Evolutionary conservation across 37 sponge, comb jelly and placozoan species (phyloP), one percentile per base, ranked within the genome.

Genomic region (Chondrosia reniformis): DNA sequence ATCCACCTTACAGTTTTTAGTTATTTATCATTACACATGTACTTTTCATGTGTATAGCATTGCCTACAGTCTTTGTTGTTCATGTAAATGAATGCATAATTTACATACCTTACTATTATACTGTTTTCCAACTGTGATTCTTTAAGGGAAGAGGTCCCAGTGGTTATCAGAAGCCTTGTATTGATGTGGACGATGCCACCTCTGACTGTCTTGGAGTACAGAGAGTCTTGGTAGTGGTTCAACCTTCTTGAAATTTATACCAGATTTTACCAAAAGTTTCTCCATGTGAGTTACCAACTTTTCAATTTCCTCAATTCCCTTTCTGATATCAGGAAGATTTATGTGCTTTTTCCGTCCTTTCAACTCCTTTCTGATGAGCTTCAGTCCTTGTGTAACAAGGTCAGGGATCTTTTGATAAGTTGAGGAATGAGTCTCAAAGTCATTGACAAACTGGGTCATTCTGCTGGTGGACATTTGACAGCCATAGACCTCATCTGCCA

Each of bases 91-190:
- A n/a, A n/a, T n/a, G n/a, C n/a, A n/a, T n/a, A n/a, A n/a, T n/a
- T n/a, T n/a, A n/a, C n/a, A n/a, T n/a, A n/a, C n/a, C n/a, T n/a
- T n/a, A n/a, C n/a, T n/a, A n/a, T n/a, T n/a, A n/a, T n/a, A n/a
- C n/a, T n/a, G n/a, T n/a, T n/a, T n/a, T n/a, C n/a, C n/a, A n/a
- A n/a, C n/a, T n/a, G n/a, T n/a, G n/a, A n/a, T n/a, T n/a, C n/a
- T n/a, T n/a, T n/a, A n/a, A n/a, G n/a, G n/a, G n/a, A 42, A 25
- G 21, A 87, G 42, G 75, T 89, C 81, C 89, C 89, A 89, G 0
- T 64, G 76, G 0, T 55, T 54, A 41, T 89, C 85, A 21, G 64
- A 41, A 6, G 63, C 64, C 44, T 67, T 56, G 67, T 84, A 84
- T 49, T 89, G 89, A 63, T 76, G 62, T 25, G 49, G 80, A 21